These are phyloP conservation scores for Ophion obscuratus DNA, from an alignment of 2,888 invertebrate genomes.

Conservation along the genomic window DNA sequence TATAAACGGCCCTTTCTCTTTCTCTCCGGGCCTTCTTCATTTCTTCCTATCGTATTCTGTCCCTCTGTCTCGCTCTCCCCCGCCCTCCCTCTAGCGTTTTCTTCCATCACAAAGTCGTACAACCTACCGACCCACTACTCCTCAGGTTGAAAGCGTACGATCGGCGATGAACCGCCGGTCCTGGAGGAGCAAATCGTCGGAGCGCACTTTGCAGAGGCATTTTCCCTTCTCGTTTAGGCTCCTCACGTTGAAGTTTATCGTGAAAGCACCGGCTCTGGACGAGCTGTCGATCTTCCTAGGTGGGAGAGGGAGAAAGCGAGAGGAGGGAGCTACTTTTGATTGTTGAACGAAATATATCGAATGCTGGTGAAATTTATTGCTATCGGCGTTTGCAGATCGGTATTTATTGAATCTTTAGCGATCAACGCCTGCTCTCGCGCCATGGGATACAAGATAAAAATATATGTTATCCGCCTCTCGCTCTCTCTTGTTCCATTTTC, in stretches of 20 bases:
- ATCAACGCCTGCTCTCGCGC: neutral
- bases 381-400: neutral
- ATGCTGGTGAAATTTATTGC: neutral
- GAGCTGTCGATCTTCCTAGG: neutral
- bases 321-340: neutral
- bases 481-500: neutral
- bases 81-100: slow-evolving; percentile 39
- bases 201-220: neutral
- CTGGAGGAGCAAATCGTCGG: slow-evolving; percentile 64
- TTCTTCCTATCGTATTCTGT: too few species aligned
- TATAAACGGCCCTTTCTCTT: slow-evolving; percentile 41
- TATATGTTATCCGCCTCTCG: neutral
- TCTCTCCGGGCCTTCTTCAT: slow-evolving; percentile 8
- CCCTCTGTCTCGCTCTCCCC: neutral
- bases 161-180: slow-evolving; percentile 17
- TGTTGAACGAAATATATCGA: neutral
- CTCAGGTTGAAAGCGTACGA: slow-evolving; percentile 43
- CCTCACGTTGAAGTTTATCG: slow-evolving; percentile 51
- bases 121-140: slow-evolving; percentile 76
- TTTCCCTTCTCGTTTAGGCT: slow-evolving; percentile 29
- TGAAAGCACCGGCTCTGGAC: slow-evolving; percentile 41
- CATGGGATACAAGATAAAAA: neutral
- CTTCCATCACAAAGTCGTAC: slow-evolving; percentile 69
- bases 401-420: neutral
- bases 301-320: neutral